A percentile compares a stretch with the other conserved stretches of the same genome.
phyloP scores from a whole-genome alignment of 1,140 invertebrate species.

The Vollenhovia emeryi region DNA sequence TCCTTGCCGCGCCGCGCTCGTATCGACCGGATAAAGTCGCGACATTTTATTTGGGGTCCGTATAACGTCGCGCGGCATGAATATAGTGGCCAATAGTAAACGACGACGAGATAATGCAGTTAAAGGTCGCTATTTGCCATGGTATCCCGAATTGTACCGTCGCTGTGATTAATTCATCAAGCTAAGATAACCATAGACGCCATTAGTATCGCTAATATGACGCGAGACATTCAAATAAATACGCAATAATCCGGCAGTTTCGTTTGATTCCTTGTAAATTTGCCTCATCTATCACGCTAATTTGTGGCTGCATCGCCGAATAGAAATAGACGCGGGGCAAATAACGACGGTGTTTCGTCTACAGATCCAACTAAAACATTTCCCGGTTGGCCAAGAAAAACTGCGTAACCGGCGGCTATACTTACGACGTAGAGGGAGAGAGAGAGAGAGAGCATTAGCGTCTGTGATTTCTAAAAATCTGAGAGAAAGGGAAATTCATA shows the following conservation, averaged over 20 bases:
- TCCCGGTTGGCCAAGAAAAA: not conserved
- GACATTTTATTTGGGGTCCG: slow-evolving; percentile 36
- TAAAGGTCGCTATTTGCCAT: slow-evolving; percentile 48
- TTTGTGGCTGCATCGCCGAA: slow-evolving; percentile 13
- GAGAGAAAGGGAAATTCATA: not conserved
- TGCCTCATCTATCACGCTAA: slow-evolving; percentile 29
- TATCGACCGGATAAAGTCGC: slow-evolving; percentile 43
- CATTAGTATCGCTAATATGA: slow-evolving; percentile 21
- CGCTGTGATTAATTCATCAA: slow-evolving; percentile 38
- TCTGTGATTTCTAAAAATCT: not conserved
- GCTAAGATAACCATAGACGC: slow-evolving; percentile 42
- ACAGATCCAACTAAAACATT: not conserved
- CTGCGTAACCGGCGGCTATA: not conserved
- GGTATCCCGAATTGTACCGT: slow-evolving; percentile 44
- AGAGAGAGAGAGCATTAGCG: slow-evolving; percentile 1
- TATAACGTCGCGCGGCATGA: slow-evolving; percentile 24
- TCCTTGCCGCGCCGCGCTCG: not conserved
- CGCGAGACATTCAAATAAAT: slow-evolving; percentile 54
- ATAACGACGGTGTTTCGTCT: not conserved
- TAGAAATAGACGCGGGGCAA: slow-evolving; percentile 33
- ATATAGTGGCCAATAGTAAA: slow-evolving; percentile 55
- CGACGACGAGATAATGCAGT: slow-evolving; percentile 41
- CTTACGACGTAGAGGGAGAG: not conserved
- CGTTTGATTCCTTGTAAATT: slow-evolving; percentile 44
- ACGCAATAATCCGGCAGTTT: slow-evolving; percentile 48